Evolutionary conservation across 2,113 vertebrate species (phyloP), one percentile per base, ranked within the genome.

Genomic region (Eurystomus gularis): DNA sequence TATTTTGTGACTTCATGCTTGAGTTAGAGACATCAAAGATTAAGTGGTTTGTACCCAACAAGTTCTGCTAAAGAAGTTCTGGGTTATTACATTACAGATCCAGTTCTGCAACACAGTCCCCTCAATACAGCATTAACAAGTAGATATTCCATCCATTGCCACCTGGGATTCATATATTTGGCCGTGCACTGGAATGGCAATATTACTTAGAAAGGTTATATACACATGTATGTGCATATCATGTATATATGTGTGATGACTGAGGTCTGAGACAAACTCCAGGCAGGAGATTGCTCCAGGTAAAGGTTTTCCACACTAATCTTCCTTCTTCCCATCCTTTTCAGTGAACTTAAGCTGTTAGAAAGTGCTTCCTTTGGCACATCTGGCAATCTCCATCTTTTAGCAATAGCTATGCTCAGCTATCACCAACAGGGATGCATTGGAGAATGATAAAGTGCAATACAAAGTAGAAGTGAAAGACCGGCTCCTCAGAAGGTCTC

Each of bases 181-280:
- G 3, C 13, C 13, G 13, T 40, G 37, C n/a, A 18, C 11, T 83
- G 58, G 37, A 85, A 72, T 44, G 54, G 31, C 54, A 77, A 70
- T 44, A 25, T 37, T 13, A 11, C 13, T 78, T 91, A 55, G 44
- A 73, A 83, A 69, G 19, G 17, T 17, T 61, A 44, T 19, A 28
- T 20, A 35, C 2, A 10, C 4, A 8, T 24, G 4, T 46, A 55
- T 13, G 10, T 54, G 11, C 1, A 0, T 69, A 35, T 49, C 28
- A 33, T 4, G 3, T 25, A 40, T 2, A 29, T 11, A 35, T 37
- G 31, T 7, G 33, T 18, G 17, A 55, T 35, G 33, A 62, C 5
- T 42, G 29, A 7, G 52, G n/a, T 46, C 28, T 19, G 42, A 81
- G 49, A 61, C 3, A 68, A 78, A 68, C 20, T 62, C 23, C 26